Evolutionary conservation across 2,888 invertebrate species (phyloP), one percentile per base, ranked within the genome.

Genomic region (Pyrrhosoma nymphula): DNA sequence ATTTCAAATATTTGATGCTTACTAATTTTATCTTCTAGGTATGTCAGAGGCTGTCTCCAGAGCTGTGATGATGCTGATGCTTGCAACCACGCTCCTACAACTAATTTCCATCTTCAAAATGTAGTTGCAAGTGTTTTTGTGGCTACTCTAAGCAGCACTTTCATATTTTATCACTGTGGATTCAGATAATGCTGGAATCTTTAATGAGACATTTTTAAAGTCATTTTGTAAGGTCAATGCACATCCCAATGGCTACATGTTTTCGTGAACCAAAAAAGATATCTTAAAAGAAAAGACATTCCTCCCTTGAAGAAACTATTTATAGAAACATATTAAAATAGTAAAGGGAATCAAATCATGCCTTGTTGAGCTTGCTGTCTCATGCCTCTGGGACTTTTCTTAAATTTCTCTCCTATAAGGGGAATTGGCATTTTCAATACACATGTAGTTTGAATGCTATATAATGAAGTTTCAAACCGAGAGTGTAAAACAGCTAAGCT

Each of bases 11-110:
- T 35, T 35, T 88, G 20, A 56, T 88, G 16, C 39, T 82, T 47
- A 88, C 56, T 95, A 47, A 95, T 95, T 95, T 95, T 69, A 95
- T 91, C 97, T 82, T 97, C 20, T 97, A 99, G 99, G 96, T 99
- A 99, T 96, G 98, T 99, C 95, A 98, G 98, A 96, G 99, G 99
- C 95, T 99, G 99, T 97, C 98, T 99, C n/a, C 99, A 99, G 97
- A 99, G 99, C 96, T 99, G 99, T 97, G 98, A 98, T 96, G 99
- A 99, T 96, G 98, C 98, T 0, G 99, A 99, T 97, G 99, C 99
- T 20, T 99, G 99, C 97, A 99, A 99, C 97, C 93, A 95, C 30
- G 96, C 96, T 10, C 39, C 95, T 39, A 95, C 47, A 1, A 16
- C 69, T 39, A 75, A 0, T 69, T 56, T 35, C 47, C 91, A 39